These are phyloP conservation scores for Gastrophysa polygoni DNA, from an alignment of 2,888 invertebrate genomes.

Conservation along the genomic window DNA sequence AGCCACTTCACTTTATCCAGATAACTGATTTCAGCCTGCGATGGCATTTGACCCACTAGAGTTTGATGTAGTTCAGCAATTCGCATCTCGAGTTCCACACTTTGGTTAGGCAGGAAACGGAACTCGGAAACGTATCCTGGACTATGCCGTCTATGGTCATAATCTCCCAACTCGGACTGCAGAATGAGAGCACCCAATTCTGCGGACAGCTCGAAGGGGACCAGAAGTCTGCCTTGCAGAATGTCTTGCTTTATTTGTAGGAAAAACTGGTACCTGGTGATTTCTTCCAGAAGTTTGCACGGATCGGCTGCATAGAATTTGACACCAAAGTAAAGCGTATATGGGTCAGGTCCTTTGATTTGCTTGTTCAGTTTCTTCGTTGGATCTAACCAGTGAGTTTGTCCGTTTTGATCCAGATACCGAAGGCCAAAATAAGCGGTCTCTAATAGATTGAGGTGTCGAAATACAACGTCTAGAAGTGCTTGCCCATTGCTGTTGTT, in stretches of 20 bases:
- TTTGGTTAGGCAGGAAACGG: slow-evolving; percentile 90
- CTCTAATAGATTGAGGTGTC: slow-evolving; percentile 91
- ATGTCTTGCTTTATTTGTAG: slow-evolving; percentile 97
- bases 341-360: slow-evolving; percentile 70
- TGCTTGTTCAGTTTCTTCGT: slow-evolving; percentile 88
- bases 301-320: slow-evolving; percentile 98
- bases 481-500: slow-evolving; percentile 89
- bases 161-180: slow-evolving; percentile 96
- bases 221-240: slow-evolving; percentile 89
- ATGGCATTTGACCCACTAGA: slow-evolving; percentile 87
- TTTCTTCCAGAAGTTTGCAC: slow-evolving; percentile 94
- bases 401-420: slow-evolving; percentile 90
- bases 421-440: slow-evolving; percentile 96
- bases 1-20: slow-evolving; percentile 98
- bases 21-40: slow-evolving; percentile 92
- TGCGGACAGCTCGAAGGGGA: slow-evolving; percentile 88
- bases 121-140: slow-evolving; percentile 95
- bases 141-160: slow-evolving; percentile 85
- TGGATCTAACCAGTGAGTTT: slow-evolving; percentile 97
- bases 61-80: slow-evolving; percentile 90
- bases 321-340: slow-evolving; percentile 94
- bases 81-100: slow-evolving; percentile 84
- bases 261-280: slow-evolving; percentile 97
- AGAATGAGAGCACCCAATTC: slow-evolving; percentile 92
- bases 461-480: slow-evolving; percentile 88